Conservation (phyloP, 2,797 vertebrate genomes). For the Melanitta fusca region DNA sequence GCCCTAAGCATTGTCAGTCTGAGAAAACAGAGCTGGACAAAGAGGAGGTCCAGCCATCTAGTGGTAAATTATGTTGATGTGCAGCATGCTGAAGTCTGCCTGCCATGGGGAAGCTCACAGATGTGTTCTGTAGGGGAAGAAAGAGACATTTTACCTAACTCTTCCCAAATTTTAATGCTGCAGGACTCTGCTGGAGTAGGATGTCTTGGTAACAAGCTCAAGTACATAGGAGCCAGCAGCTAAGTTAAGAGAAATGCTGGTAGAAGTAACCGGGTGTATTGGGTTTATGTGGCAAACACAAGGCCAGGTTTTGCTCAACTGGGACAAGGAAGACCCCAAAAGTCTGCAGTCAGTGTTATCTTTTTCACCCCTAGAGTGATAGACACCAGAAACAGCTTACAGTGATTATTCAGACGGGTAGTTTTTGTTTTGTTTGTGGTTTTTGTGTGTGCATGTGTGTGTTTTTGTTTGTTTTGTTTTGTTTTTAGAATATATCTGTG, state of each 20-base stretch:
- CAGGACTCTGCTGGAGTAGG: neutral
- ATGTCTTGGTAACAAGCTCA: neutral
- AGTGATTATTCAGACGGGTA: neutral
- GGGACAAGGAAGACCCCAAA: neutral
- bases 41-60: slow-evolving; percentile 39
- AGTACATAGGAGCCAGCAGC: neutral
- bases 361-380: neutral
- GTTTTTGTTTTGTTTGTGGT: neutral
- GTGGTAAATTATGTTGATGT: neutral
- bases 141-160: neutral
- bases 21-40: neutral
- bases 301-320: neutral
- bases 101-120: neutral
- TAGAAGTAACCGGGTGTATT: neutral
- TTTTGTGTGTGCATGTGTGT: too few species aligned
- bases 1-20: neutral
- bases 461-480: neutral
- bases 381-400: neutral
- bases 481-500: neutral
- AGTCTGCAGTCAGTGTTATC: neutral
- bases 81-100: neutral
- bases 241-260: neutral
- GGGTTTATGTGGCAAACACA: neutral
- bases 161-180: neutral
- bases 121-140: fast-evolving